Percentiles rank a stretch among this genome's conserved stretches.
phyloP scores from a whole-genome alignment of 2,113 vertebrate genomes.

The Catagonus wagneri region DNA sequence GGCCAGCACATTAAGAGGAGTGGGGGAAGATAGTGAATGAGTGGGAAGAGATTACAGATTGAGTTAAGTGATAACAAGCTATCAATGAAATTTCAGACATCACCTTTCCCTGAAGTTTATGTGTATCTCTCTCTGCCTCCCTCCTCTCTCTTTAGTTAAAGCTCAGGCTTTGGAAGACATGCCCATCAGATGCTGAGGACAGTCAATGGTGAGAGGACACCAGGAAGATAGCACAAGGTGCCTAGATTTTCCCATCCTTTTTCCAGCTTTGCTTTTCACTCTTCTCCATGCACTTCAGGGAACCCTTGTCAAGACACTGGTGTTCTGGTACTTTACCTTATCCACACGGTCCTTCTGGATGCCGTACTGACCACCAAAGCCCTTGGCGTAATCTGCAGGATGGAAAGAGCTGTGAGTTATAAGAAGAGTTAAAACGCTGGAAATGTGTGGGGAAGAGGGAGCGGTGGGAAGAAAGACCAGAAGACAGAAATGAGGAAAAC shows the following conservation, averaged over 20 bases:
- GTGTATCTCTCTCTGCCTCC: not conserved
- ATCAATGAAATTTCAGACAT: not conserved
- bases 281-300: not conserved
- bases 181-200: not conserved
- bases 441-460: not conserved
- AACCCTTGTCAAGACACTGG: not conserved
- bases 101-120: not conserved
- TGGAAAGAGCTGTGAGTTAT: conserved; percentile 43
- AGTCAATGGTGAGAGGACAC: not conserved
- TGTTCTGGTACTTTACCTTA: conserved; percentile 88
- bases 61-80: not conserved
- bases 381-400: conserved; percentile 93
- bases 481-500: not conserved
- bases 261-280: not conserved
- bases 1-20: not conserved
- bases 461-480: not conserved
- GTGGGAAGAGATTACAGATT: not conserved
- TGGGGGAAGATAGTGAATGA: not conserved
- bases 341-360: conserved; percentile 95
- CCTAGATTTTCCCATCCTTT: not conserved
- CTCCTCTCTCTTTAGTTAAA: not conserved
- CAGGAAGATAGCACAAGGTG: not conserved
- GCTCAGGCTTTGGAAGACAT: not conserved
- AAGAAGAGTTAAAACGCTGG: not conserved
- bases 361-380: conserved; percentile 95